Base-by-base conservation (phyloP, 2,888 invertebrate genomes). In the Muschampia plurimacula region DNA sequence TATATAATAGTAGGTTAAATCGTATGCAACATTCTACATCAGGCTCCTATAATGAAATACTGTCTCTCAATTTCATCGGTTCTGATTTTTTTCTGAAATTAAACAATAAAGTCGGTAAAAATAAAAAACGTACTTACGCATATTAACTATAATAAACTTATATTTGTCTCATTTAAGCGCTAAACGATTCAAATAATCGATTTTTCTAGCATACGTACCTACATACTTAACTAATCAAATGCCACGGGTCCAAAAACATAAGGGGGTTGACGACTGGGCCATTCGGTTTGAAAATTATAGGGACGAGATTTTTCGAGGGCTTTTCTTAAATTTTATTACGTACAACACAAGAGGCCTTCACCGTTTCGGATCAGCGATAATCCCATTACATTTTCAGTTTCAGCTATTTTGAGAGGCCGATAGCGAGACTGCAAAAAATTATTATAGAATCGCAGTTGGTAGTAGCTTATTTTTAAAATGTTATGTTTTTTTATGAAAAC, bases 351-450 rank as follows among this genome's bases (percentile, higher is more conserved):
- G 82, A 84, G 83, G 84, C 85, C 82, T 84, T 83, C 86, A 85
- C 86, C 88, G 86, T 87, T 88, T 86, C 86, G 86, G 89, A 89
- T 91, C 89, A 89, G 83, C 86, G 87, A 87, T 89, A 89, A 89
- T 88, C 84, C 86, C 83, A 89, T 90, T 89, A 88, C 85, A 86
- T 88, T 88, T 84, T 85, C 86, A 88, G 88, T 88, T 89, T 85
- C 79, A 83, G 83, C 86, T 85, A 87, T 89, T 89, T 85, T 55
- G 81, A 85, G 85, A 84, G 83, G 82, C 73, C 82, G 79, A 83
- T 81, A 86, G 85, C 85, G 83, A 82, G 81, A 82, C 83, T 86
- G 85, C 86, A 86, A 89, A 88, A 89, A 86, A 84, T 87, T 89
- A 89, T 87, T 87, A 87, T 80, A 78, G 84, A 82, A 84, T 81